Base-by-base conservation (phyloP, 2,797 vertebrate species). In the Mormyrops boulengeri region DNA sequence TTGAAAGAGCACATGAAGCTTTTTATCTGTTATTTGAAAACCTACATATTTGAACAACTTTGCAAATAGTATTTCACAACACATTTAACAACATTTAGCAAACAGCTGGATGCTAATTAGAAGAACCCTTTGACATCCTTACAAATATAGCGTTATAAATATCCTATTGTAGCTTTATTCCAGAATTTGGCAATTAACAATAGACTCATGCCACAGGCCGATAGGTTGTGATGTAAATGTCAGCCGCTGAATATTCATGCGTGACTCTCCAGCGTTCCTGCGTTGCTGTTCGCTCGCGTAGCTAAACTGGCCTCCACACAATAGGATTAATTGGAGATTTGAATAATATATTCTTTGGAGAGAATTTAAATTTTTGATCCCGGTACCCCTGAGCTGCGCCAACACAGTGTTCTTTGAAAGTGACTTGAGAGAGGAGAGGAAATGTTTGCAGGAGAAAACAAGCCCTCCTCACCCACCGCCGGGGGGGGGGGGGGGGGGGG, bases 161-260 rank as follows among this genome's bases (percentile, higher is more conserved):
- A 26, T 3, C 22, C 41, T 41, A 41, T 19, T 11, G 19, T 66
- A 73, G 41, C 55, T 53, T 85, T 90, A 44, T 53, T 62, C 55
- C 12, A 44, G 55, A 62, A 88, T 90, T 66, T 19, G 1, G 55
- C 80, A 44, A 85, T 85, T 85, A 52, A 85, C 73, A 88, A 47
- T 90, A 26, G 53, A 41, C 47, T 69, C 88, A 80, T 57, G 30
- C 69, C 66, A 80, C 77, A 22, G 50, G 50, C 73, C 55, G 85
- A 85, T 89, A 55, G 44, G 69, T 87, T 66, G 30, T 77, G 26
- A 80, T 49, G 60, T 95, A 89, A 91, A 95, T 95, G 93, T 95
- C 95, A 96, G 94, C 93, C 94, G 92, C 93, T 95, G 94, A 95
- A 95, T 95, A 96, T 96, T 95, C 93, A 95, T 95, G 55, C 7